These are phyloP conservation scores for Pantelozetes paolii DNA, from an alignment of 2,888 invertebrate genomes.

Conservation along the genomic window DNA sequence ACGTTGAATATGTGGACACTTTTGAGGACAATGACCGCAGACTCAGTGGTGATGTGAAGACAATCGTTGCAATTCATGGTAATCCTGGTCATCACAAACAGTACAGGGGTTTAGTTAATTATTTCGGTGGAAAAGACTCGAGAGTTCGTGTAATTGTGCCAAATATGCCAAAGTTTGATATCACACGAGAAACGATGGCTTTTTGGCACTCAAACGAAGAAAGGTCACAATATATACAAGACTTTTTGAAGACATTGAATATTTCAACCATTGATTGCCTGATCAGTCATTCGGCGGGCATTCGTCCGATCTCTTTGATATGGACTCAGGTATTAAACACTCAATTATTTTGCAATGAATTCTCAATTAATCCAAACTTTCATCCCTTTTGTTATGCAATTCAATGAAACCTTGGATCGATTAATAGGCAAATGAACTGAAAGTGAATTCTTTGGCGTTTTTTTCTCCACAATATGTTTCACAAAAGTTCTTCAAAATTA, in stretches of 20 bases:
- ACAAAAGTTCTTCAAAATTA: not conserved
- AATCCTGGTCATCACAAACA: constrained; percentile 23
- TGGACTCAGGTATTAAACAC: constrained; percentile 38
- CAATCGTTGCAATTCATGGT: constrained; percentile 28
- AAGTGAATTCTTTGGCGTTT: constrained; percentile 10
- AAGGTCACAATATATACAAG: constrained; percentile 20
- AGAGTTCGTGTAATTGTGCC: constrained; percentile 38
- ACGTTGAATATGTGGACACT: constrained; percentile 34
- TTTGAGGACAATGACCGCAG: not conserved
- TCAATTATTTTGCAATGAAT: not conserved
- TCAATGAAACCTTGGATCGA: no score
- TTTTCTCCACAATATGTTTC: constrained; percentile 37
- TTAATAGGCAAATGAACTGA: constrained; percentile 25
- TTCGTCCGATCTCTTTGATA: constrained; percentile 32
- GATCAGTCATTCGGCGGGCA: constrained; percentile 37
- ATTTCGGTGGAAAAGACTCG: constrained; percentile 45
- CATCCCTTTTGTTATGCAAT: no score
- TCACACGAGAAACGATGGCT: constrained; percentile 32
- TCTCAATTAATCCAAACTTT: not conserved
- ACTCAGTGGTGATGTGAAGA: not conserved
- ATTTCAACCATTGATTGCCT: constrained; percentile 38
- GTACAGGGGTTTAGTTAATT: not conserved
- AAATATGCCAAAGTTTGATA: constrained; percentile 39
- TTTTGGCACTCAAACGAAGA: constrained; percentile 41
- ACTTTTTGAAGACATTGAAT: constrained; percentile 23